A percentile compares a stretch with the other conserved stretches of the same genome.
Conservation (phyloP, 2,113 vertebrate species). For the Scopus umbretta region DNA sequence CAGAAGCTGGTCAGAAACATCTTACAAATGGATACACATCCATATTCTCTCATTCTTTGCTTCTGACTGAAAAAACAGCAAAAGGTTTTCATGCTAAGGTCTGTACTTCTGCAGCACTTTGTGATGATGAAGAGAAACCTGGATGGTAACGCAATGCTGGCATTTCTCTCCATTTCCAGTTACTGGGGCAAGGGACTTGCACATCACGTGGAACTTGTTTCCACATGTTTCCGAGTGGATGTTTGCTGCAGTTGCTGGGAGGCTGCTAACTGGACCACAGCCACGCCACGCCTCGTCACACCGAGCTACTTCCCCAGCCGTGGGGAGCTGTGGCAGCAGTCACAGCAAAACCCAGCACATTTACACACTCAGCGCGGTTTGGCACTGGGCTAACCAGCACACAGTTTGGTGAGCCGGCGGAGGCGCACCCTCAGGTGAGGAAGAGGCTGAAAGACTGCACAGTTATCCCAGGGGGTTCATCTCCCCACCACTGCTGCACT, state of each 20-base stretch:
- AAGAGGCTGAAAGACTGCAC: neutral
- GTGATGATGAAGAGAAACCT: neutral
- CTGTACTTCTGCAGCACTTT: neutral
- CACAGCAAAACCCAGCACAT: neutral
- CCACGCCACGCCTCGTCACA: neutral
- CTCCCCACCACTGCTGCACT: conserved; percentile 19
- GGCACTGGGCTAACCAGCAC: neutral
- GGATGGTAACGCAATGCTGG: neutral
- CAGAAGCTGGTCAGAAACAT: neutral
- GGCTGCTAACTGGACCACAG: neutral
- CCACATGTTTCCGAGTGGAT: neutral
- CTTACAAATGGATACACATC: neutral
- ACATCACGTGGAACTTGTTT: neutral
- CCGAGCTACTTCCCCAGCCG: accelerated
- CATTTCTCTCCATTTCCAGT: neutral
- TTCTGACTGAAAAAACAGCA: neutral
- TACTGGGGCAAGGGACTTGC: neutral
- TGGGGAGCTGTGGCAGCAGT: neutral
- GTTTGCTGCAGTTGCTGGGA: neutral
- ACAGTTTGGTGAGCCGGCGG: accelerated
- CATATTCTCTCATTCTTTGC: neutral
- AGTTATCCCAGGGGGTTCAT: neutral
- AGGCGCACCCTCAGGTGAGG: neutral
- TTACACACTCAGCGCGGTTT: accelerated
- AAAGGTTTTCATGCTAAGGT: neutral